Evolutionary conservation across 2,113 vertebrate species (phyloP).

Genomic region (Pedetes capensis): DNA sequence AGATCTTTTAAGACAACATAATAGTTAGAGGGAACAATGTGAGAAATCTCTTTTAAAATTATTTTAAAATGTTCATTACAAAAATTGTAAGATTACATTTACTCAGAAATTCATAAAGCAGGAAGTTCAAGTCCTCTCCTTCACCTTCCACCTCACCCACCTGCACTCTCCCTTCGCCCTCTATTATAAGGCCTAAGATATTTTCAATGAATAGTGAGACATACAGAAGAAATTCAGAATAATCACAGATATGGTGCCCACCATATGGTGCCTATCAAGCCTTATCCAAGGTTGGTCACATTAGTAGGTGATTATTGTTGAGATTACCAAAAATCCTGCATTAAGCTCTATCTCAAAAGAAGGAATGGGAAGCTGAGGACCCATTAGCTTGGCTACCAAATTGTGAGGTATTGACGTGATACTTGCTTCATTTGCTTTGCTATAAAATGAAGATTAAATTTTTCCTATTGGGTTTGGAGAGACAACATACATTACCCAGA

Average conservation of each 20-base stretch:
- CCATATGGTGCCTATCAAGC: no score
- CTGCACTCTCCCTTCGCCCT: neutral
- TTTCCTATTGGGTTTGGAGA: neutral
- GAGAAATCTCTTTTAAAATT: neutral
- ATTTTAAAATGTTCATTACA: neutral
- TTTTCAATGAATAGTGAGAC: neutral
- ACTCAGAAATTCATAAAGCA: neutral
- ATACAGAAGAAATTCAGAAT: neutral
- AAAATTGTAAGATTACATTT: neutral
- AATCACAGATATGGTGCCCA: neutral
- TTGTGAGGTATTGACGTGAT: neutral
- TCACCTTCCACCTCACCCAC: neutral
- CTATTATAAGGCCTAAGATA: neutral
- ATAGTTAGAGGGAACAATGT: neutral
- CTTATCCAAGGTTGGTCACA: neutral
- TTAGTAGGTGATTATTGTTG: neutral
- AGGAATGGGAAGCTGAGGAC: neutral
- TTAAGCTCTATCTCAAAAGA: neutral
- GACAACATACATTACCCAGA: neutral
- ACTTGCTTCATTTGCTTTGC: neutral
- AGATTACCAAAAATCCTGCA: neutral
- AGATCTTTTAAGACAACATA: conserved; percentile 84
- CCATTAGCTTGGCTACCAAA: neutral
- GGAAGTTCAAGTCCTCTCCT: neutral
- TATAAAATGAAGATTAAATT: neutral